phyloP scores from a whole-genome alignment of 1,140 invertebrate species.

The Zaprionus gabonicus region DNA sequence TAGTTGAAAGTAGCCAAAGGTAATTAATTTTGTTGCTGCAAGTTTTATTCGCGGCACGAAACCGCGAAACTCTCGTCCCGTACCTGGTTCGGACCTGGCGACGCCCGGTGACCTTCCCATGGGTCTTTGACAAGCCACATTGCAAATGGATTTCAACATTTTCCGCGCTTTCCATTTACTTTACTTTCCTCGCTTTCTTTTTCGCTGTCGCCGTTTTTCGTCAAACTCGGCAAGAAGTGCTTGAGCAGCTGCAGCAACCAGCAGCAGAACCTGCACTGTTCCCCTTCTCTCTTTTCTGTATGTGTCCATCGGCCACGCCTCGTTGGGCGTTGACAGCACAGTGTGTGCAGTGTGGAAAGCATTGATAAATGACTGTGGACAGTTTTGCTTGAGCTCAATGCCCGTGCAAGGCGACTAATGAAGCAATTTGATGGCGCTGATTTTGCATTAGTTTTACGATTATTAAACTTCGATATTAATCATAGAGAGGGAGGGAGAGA shows the following conservation, averaged over 20 bases:
- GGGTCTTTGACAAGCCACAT: slow-evolving; percentile 63
- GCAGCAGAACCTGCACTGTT: slow-evolving; percentile 26
- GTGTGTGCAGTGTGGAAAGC: slow-evolving; percentile 24
- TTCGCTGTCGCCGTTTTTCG: slow-evolving; percentile 27
- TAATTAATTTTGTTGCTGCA: slow-evolving; percentile 81
- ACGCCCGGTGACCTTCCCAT: slow-evolving; percentile 31
- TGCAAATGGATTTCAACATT: slow-evolving; percentile 69
- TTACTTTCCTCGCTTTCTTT: slow-evolving; percentile 58
- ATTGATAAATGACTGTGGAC: slow-evolving; percentile 62
- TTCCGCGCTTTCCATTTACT: slow-evolving; percentile 65
- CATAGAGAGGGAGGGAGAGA: neutral
- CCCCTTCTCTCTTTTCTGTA: slow-evolving; percentile 10
- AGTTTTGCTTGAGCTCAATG: slow-evolving; percentile 27
- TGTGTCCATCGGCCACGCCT: slow-evolving; percentile 67
- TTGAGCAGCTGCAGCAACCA: slow-evolving; percentile 21
- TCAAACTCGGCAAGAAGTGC: slow-evolving; percentile 16
- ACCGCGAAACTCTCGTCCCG: slow-evolving; percentile 44
- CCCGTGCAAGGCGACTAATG: slow-evolving; percentile 58
- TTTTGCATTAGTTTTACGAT: slow-evolving; percentile 34
- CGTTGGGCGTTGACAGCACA: slow-evolving; percentile 54
- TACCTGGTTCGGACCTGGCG: neutral
- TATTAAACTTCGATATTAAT: neutral
- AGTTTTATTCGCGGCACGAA: slow-evolving; percentile 47
- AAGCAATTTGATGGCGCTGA: slow-evolving; percentile 58
- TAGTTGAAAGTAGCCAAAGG: slow-evolving; percentile 82